Base-by-base conservation (phyloP, 2,113 vertebrate species). In the Hystrix cristata region DNA sequence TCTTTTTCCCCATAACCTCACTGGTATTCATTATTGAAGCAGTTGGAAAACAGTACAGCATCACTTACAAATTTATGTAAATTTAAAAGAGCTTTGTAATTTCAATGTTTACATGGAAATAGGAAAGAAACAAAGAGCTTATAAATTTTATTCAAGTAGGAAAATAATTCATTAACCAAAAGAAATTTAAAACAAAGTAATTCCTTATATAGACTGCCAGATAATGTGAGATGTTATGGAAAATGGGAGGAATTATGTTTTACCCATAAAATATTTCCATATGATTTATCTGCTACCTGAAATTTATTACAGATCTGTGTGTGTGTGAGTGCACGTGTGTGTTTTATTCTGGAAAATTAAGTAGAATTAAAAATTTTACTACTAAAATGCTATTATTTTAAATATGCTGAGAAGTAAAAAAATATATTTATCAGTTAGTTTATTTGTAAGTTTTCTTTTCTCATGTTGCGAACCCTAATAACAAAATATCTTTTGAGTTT, bases 321-420 rank as follows among this genome's bases (percentile, higher is more conserved):
- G 13, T 46, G 10, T 48, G 15, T 18, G 4, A 51, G 14, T 51
- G 10, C 1, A 18, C 34, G 29, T n/a, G 31, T 60, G 7, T 57
- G 31, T 38, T 60, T 81, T 74, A 57, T 93, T 84, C 59, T 62
- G 3, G 43, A 80, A 46, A 95, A 93, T 64, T 64, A 19, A 64
- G 3, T 62, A 64, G 11, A 95, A n/a, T 88, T 93, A 21, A 89
- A 86, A 90, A 18, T 85, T 74, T 57, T 92, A 57, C 6, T 48
- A 53, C 1, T 21, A 88, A 93, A 78, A 62, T 91, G 14, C 92
- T 92, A 57, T 71, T 93, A 64, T 27, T 84, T 76, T 81, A 82
- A 72, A 67, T 82, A 51, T 48, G 1, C 21, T 84, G 3, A 88
- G 29, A 95, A 89, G 25, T 48, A 71, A 90, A 84, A 79, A 57